phyloP scores from a whole-genome alignment of 2,797 vertebrate genomes.

The Coranthus polyacanthus region DNA sequence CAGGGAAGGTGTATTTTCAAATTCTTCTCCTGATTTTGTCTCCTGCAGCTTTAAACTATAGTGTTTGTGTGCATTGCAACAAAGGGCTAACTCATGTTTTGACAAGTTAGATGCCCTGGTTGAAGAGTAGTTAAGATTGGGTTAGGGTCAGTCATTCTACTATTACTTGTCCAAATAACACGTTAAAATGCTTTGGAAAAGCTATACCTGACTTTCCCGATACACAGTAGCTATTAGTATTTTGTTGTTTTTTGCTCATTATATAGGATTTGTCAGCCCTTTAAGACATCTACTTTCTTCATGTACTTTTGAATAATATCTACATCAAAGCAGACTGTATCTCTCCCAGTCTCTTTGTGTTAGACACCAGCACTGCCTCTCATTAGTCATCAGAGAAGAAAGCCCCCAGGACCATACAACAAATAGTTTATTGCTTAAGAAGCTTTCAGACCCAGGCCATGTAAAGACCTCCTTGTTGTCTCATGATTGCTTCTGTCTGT shows the following conservation, averaged over 20 bases:
- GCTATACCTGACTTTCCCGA: neutral
- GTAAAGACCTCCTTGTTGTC: constrained; percentile 27
- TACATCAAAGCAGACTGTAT: constrained; percentile 46
- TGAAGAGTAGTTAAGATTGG: no score
- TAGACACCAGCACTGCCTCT: constrained; percentile 30
- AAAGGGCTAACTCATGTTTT: no score
- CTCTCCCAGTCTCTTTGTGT: constrained; percentile 19
- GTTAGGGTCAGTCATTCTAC: no score
- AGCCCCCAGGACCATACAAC: constrained; percentile 61
- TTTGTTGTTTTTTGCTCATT: neutral
- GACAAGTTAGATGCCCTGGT: no score
- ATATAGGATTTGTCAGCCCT: neutral
- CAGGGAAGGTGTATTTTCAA: no score
- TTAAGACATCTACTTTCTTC: constrained; percentile 12
- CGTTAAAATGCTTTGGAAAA: no score
- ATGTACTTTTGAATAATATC: constrained; percentile 13
- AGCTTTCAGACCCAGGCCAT: constrained; percentile 44
- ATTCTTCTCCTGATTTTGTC: no score
- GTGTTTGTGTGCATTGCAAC: no score
- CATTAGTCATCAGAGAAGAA: constrained; percentile 53
- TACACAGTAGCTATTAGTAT: neutral
- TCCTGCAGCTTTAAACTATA: no score
- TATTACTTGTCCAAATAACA: no score
- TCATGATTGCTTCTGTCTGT: constrained; percentile 54
- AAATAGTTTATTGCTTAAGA: constrained; percentile 62